Percentiles rank a stretch among this genome's conserved stretches.
Evolutionary conservation across 2,888 invertebrate species (phyloP).

Genomic region (Teleiodes luculella): DNA sequence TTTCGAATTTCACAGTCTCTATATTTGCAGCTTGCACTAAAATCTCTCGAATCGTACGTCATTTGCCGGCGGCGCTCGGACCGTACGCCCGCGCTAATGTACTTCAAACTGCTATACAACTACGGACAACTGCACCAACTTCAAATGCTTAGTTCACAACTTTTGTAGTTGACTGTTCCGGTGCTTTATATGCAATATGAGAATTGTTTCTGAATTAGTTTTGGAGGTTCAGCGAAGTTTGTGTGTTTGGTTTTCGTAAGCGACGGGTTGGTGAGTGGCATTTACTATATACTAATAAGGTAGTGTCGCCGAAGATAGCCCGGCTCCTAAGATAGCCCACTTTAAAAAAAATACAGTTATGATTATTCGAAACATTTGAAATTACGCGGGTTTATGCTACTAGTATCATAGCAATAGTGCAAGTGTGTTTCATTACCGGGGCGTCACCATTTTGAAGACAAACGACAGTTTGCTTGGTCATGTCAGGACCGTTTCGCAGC

Average conservation of each 20-base stretch:
- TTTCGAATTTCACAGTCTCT: not conserved
- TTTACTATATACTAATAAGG: no score
- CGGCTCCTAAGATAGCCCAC: no score
- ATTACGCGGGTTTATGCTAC: no score
- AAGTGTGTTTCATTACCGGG: no score
- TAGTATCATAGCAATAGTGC: no score
- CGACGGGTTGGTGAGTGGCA: not conserved
- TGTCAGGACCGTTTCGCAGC: no score
- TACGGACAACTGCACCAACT: not conserved
- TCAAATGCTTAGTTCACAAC: not conserved
- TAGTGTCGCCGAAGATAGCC: no score
- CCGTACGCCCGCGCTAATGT: constrained; percentile 4
- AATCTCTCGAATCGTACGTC: not conserved
- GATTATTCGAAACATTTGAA: no score
- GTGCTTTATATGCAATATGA: not conserved
- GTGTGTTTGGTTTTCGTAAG: not conserved
- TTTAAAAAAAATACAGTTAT: no score
- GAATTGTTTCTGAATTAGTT: not conserved
- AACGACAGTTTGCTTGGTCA: no score
- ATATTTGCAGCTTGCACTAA: not conserved
- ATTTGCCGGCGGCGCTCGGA: not conserved
- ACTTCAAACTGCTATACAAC: not conserved
- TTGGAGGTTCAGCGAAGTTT: not conserved
- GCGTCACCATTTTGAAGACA: no score
- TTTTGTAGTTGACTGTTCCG: not conserved